Percentiles rank a stretch among this genome's conserved stretches.
phyloP scores from a whole-genome alignment of 2,113 vertebrate species.

The Toxotes jaculatrix region DNA sequence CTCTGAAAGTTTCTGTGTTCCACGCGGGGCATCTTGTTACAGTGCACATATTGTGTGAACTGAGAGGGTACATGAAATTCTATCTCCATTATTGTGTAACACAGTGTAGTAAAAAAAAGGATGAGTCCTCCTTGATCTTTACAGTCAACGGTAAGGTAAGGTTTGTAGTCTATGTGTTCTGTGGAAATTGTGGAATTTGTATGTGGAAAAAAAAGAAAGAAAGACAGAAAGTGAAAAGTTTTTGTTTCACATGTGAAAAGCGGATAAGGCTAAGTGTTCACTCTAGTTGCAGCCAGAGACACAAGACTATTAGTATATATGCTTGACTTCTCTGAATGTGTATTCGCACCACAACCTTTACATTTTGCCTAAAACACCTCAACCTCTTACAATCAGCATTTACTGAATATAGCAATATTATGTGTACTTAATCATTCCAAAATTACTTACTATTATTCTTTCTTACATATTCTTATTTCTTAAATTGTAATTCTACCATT shows the following conservation, averaged over 20 bases:
- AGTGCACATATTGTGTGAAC: slow-evolving; percentile 42
- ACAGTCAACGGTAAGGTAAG: not conserved
- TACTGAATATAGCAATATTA: too few relatives aligned
- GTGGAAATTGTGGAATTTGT: not conserved
- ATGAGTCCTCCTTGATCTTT: slow-evolving; percentile 4
- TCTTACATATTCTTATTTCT: too few relatives aligned
- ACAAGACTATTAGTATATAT: not conserved
- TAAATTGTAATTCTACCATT: too few relatives aligned
- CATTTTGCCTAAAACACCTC: too few relatives aligned
- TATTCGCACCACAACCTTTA: too few relatives aligned
- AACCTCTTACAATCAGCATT: too few relatives aligned
- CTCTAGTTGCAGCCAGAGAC: not conserved
- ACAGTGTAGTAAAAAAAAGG: slow-evolving; percentile 9
- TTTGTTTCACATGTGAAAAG: not conserved
- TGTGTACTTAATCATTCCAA: too few relatives aligned
- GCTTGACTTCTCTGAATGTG: too few relatives aligned
- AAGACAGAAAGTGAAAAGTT: not conserved
- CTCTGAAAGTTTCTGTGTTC: slow-evolving; percentile 24
- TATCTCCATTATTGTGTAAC: slow-evolving; percentile 39
- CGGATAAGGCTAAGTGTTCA: not conserved
- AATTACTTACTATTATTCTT: too few relatives aligned
- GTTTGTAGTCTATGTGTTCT: slow-evolving; percentile 1
- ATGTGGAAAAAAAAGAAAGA: not conserved
- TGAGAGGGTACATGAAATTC: slow-evolving; percentile 49
- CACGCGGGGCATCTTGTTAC: slow-evolving; percentile 48